A percentile compares a stretch with the other conserved stretches of the same genome.
Evolutionary conservation across 2,797 vertebrate species (phyloP).

Genomic region (Sandelia bainsii): DNA sequence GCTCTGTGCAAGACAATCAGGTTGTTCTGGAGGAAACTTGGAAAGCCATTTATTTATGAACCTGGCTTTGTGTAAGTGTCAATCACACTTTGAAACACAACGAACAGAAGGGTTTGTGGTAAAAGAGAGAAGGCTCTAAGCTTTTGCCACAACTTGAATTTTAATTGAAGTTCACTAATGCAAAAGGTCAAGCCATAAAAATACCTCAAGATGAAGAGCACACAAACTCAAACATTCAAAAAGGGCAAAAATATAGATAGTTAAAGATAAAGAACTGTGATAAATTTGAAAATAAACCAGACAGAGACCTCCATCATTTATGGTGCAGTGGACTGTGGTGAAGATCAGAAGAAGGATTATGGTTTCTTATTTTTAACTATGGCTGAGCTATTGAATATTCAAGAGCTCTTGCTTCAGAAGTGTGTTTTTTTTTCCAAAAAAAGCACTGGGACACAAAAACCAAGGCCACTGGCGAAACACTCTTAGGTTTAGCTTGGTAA

Average conservation of each 20-base stretch:
- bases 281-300: not conserved
- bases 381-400: constrained; percentile 64
- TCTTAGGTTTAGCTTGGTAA: constrained; percentile 27
- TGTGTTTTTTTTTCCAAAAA: not conserved
- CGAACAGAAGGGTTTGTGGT: too few relatives aligned
- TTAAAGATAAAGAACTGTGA: fast-evolving
- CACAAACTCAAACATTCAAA: not conserved
- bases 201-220: too few relatives aligned
- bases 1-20: not conserved
- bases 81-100: too few relatives aligned
- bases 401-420: constrained; percentile 41
- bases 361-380: constrained; percentile 46
- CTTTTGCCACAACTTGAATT: not conserved
- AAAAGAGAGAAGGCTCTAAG: too few relatives aligned
- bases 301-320: not conserved
- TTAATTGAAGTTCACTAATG: too few relatives aligned
- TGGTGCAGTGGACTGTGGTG: not conserved
- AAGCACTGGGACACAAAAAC: constrained; percentile 51
- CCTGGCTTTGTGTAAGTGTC: too few relatives aligned
- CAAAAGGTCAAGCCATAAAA: too few relatives aligned
- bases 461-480: constrained; percentile 36
- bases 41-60: too few relatives aligned
- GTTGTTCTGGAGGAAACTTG: too few relatives aligned
- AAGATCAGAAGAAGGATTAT: constrained; percentile 37
- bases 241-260: fast-evolving